These are phyloP conservation scores for Chrysomallon squamiferum DNA, from an alignment of 1,140 invertebrate species.

Conservation along the genomic window DNA sequence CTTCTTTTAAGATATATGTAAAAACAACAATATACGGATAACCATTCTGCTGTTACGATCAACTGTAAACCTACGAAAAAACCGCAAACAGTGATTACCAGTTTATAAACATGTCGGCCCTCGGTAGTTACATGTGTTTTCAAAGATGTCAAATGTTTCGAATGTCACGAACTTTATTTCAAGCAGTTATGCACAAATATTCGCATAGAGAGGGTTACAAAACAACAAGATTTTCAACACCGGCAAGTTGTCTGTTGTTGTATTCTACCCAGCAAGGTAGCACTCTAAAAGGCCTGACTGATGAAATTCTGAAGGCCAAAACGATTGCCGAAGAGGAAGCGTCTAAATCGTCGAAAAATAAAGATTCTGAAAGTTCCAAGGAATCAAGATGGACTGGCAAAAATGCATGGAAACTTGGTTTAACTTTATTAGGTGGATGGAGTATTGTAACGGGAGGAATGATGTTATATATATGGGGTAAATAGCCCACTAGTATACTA, in stretches of 20 bases:
- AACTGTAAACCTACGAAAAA: not conserved
- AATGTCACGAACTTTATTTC: not conserved
- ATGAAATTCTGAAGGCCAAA: slow-evolving; percentile 19
- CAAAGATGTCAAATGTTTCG: not conserved
- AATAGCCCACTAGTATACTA: not conserved
- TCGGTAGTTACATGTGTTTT: slow-evolving; percentile 1
- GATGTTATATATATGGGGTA: slow-evolving; percentile 25
- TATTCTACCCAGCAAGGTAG: slow-evolving; percentile 2
- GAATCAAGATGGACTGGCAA: slow-evolving; percentile 23
- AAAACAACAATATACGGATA: too few relatives aligned
- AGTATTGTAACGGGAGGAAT: slow-evolving; percentile 11
- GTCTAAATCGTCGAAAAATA: slow-evolving; percentile 1
- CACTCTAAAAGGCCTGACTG: slow-evolving; percentile 11
- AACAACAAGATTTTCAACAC: not conserved
- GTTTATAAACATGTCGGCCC: slow-evolving; percentile 1
- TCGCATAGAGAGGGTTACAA: not conserved
- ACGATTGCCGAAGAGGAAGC: not conserved
- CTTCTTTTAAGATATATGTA: too few relatives aligned
- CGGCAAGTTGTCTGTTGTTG: not conserved
- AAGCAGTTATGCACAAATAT: not conserved
- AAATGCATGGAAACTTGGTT: slow-evolving; percentile 31
- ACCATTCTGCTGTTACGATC: too few relatives aligned
- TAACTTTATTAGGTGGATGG: slow-evolving; percentile 23
- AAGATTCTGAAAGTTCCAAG: slow-evolving; percentile 12
- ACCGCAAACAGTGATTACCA: not conserved